phyloP scores from a whole-genome alignment of 2,888 invertebrate species.

The Criorhina ranunculi region DNA sequence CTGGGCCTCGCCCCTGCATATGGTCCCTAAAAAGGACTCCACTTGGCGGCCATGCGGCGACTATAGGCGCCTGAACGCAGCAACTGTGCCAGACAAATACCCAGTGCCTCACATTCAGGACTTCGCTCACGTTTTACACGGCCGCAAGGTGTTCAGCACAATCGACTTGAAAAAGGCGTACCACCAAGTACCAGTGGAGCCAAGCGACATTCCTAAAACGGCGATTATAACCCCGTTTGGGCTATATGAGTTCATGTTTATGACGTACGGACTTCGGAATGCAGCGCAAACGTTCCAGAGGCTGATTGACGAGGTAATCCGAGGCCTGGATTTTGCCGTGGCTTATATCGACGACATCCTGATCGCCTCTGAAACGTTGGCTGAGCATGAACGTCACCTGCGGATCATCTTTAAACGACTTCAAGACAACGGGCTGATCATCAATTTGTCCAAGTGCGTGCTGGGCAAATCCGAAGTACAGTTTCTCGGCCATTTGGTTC shows the following conservation, averaged over 20 bases:
- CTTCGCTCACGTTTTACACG: constrained; percentile 76
- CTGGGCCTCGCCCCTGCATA: constrained; percentile 64
- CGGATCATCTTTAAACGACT: constrained; percentile 73
- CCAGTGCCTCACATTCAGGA: constrained; percentile 78
- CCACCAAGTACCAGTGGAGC: constrained; percentile 79
- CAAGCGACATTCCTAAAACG: constrained; percentile 79
- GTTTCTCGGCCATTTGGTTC: constrained; percentile 38
- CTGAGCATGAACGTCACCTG: constrained; percentile 77
- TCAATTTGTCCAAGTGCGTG: constrained; percentile 56
- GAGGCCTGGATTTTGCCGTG: constrained; percentile 77
- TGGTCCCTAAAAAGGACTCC: constrained; percentile 56
- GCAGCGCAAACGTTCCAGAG: constrained; percentile 81
- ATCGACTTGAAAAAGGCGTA: constrained; percentile 79
- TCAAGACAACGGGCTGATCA: constrained; percentile 26
- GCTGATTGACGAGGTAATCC: constrained; percentile 79
- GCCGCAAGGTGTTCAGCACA: constrained; percentile 78
- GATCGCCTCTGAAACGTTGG: constrained; percentile 74
- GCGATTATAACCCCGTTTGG: constrained; percentile 81
- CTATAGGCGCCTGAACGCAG: background rate
- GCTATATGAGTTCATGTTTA: constrained; percentile 71
- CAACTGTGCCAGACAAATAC: constrained; percentile 80
- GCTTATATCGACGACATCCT: constrained; percentile 79
- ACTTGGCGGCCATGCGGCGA: constrained; percentile 57
- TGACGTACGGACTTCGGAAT: constrained; percentile 81
- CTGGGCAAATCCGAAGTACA: constrained; percentile 36